These are phyloP conservation scores for Cataglyphis albicans DNA, from an alignment of 2,888 invertebrate genomes.

Conservation along the genomic window DNA sequence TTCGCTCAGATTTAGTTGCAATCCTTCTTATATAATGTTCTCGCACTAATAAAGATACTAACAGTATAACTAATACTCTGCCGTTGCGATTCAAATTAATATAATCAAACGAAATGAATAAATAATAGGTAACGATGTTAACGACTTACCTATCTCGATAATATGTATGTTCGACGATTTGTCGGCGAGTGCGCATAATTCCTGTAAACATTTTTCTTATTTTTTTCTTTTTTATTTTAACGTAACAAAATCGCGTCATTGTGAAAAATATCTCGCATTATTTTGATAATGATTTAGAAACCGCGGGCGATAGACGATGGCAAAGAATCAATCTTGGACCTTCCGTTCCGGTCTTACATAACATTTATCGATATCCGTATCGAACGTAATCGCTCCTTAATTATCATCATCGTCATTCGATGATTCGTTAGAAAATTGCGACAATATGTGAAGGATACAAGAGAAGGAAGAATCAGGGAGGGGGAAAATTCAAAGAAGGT, in stretches of 20 bases:
- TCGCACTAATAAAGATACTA: not conserved
- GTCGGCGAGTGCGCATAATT: conserved; percentile 89
- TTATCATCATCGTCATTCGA: not conserved
- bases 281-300: not conserved
- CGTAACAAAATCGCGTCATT: not conserved
- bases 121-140: not conserved
- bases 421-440: conserved; percentile 23
- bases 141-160: conserved; percentile 90
- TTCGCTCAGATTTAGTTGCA: conserved; percentile 1
- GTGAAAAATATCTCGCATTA: conserved; percentile 10
- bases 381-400: not conserved
- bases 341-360: not conserved
- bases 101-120: not conserved
- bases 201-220: conserved; percentile 87
- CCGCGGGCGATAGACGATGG: not conserved
- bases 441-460: not conserved
- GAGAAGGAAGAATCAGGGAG: not conserved
- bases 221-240: not conserved
- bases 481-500: not conserved
- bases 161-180: conserved; percentile 90
- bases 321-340: not conserved
- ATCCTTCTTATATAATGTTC: not conserved
- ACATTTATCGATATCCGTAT: conserved; percentile 1
- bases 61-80: not conserved
- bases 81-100: not conserved